A percentile compares a stretch with the other conserved stretches of the same genome.
These are phyloP conservation scores for Agrilus planipennis DNA, from an alignment of 1,140 invertebrate species.

Conservation along the genomic window DNA sequence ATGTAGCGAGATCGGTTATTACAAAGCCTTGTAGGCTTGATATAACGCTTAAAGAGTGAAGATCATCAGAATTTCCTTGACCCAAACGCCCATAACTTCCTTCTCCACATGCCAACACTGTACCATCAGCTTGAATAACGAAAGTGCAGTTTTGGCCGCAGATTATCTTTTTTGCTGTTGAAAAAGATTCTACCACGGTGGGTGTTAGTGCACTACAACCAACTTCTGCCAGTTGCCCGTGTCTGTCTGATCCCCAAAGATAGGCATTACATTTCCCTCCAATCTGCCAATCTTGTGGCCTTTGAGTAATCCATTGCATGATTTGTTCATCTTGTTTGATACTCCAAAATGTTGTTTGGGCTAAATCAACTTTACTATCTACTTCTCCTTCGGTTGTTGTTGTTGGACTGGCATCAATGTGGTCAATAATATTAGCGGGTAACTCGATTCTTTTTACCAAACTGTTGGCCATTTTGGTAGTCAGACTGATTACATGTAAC, in stretches of 20 bases:
- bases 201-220: slow-evolving; percentile 36
- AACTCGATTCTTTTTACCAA: slow-evolving; percentile 39
- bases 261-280: slow-evolving; percentile 51
- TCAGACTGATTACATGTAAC: slow-evolving; percentile 44
- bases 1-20: slow-evolving; percentile 48
- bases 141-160: slow-evolving; percentile 60
- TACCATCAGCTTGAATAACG: slow-evolving; percentile 45
- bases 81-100: slow-evolving; percentile 86
- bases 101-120: slow-evolving; percentile 89
- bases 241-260: slow-evolving; percentile 51
- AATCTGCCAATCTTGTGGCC: slow-evolving; percentile 55
- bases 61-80: slow-evolving; percentile 88
- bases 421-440: slow-evolving; percentile 34
- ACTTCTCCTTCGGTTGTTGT: slow-evolving; percentile 28
- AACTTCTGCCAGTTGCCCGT: slow-evolving; percentile 51
- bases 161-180: slow-evolving; percentile 43
- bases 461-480: slow-evolving; percentile 42
- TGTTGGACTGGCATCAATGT: slow-evolving; percentile 11
- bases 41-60: slow-evolving; percentile 47
- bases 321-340: slow-evolving; percentile 49
- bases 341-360: slow-evolving; percentile 41
- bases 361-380: slow-evolving; percentile 9
- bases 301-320: slow-evolving; percentile 48
- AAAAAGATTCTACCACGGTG: slow-evolving; percentile 36
- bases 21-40: slow-evolving; percentile 57